A percentile compares a stretch with the other conserved stretches of the same genome.
Conservation (phyloP, 2,797 vertebrate species). For the Takifugu rubripes region DNA sequence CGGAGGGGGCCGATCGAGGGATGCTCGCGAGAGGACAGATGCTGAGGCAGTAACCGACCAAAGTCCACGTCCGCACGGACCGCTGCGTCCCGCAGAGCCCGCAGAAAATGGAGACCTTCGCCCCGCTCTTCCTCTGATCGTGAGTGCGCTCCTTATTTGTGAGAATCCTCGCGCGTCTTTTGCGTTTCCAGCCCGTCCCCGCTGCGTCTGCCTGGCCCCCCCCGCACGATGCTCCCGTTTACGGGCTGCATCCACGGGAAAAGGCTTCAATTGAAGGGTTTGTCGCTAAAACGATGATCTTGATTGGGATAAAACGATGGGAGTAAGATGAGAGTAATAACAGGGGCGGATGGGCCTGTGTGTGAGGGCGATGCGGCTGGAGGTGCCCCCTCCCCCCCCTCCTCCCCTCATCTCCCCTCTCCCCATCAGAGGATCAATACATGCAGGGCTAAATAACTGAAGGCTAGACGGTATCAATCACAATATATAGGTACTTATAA, state of each 20-base stretch:
- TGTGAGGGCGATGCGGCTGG: slow-evolving; percentile 58
- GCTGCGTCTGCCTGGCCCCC: too few species aligned
- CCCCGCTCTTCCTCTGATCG: slow-evolving; percentile 57
- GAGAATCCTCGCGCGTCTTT: background rate
- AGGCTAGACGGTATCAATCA: slow-evolving; percentile 36
- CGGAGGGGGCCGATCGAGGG: slow-evolving; percentile 14
- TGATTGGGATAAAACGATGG: background rate
- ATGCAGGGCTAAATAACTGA: slow-evolving; percentile 53
- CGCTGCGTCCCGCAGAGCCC: slow-evolving; percentile 44
- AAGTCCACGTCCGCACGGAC: slow-evolving; percentile 41
- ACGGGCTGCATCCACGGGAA: background rate
- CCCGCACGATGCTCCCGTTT: background rate
- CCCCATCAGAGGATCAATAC: slow-evolving; percentile 67
- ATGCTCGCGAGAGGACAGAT: slow-evolving; percentile 63
- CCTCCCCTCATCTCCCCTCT: slow-evolving; percentile 34
- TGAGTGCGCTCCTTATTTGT: slow-evolving; percentile 48
- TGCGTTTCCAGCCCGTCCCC: background rate
- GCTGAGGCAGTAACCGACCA: slow-evolving; percentile 20
- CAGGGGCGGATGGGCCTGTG: slow-evolving; percentile 58
- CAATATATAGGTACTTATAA: slow-evolving; percentile 1
- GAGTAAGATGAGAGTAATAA: slow-evolving; percentile 21
- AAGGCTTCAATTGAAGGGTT: background rate
- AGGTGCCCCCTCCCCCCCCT: slow-evolving; percentile 18
- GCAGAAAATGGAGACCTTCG: slow-evolving; percentile 64
- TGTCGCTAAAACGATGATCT: background rate